phyloP scores from a whole-genome alignment of 2,888 invertebrate species.

The Melinopterus prodromus region DNA sequence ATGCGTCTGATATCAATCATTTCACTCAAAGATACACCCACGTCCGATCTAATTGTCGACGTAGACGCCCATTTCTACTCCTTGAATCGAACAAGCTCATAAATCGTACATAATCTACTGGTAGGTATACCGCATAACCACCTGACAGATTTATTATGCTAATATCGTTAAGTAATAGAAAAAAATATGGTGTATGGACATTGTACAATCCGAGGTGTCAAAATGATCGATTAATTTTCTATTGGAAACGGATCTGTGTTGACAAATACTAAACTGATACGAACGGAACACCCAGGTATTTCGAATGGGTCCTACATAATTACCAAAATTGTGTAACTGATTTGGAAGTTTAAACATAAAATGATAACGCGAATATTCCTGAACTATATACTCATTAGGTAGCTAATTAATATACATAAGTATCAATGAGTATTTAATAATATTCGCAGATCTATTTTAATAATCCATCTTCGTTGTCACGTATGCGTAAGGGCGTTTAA shows the following conservation, averaged over 20 bases:
- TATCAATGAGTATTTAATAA: no score
- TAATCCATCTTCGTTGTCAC: no score
- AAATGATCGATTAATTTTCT: constrained; percentile 4
- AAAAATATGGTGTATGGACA: background rate
- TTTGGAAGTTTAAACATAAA: no score
- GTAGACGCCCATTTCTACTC: background rate
- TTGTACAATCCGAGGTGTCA: background rate
- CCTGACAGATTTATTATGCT: constrained; percentile 4
- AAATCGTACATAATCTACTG: background rate
- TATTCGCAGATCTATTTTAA: no score
- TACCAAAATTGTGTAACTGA: background rate
- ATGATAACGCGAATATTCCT: no score
- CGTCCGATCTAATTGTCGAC: background rate
- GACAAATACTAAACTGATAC: background rate
- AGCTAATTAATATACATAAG: no score
- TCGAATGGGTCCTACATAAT: background rate
- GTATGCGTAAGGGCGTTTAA: no score
- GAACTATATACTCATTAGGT: no score
- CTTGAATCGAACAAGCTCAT: background rate
- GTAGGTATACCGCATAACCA: background rate
- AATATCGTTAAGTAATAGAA: background rate
- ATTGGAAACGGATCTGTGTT: background rate
- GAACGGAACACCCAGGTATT: background rate
- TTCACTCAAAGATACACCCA: background rate
- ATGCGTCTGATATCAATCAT: background rate